Base-by-base conservation (phyloP, 2,888 invertebrate genomes). In the Dryobotodes eremita region DNA sequence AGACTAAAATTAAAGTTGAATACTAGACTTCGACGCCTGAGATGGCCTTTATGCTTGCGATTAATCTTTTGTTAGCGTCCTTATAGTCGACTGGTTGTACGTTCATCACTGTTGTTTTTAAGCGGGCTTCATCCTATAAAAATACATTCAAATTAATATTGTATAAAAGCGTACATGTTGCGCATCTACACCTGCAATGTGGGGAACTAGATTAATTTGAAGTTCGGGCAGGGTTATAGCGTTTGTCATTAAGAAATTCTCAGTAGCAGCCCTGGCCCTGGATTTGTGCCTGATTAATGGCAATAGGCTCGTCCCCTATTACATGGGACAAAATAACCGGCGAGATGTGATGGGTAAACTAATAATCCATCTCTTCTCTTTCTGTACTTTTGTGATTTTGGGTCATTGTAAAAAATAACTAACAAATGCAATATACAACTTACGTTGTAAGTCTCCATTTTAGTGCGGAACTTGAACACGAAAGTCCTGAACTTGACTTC, bases 361-460 rank as follows among this genome's bases (percentile, higher is more conserved):
- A 31, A 68, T 66, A 48, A 68, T 13, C 13, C 23, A 8, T 13
- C 26, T 31, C 26, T 31, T 31, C 31, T 66, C 46, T 15, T 15
- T 48, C 13, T 20, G 15, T 11, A 69, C 17, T 36, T 31, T 17
- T 8, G 23, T 48, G 31, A 17, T n/a, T n/a, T 50, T 42, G 71
- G 0, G 17, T 17, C 7, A 72, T 17, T 23, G 8, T 6, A 69
- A 53, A 50, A 31, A 48, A 23, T 5, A 26, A 50, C 13, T 26
- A 31, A 31, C 59, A 61, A 74, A 46, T 23, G 1, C 4, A 55
- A 17, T 77, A 6, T 72, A 97, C 31, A 36, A 36, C 98, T 97
- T 96, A 99, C 99, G 93, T 99, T 99, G 93, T 98, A 99, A 20
- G 97, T 98, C 95, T 99, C 99, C 96, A 98, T 97, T 95, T 99